Evolutionary conservation across 2,113 vertebrate genomes (phyloP).

Genomic region (Chroicocephalus ridibundus): DNA sequence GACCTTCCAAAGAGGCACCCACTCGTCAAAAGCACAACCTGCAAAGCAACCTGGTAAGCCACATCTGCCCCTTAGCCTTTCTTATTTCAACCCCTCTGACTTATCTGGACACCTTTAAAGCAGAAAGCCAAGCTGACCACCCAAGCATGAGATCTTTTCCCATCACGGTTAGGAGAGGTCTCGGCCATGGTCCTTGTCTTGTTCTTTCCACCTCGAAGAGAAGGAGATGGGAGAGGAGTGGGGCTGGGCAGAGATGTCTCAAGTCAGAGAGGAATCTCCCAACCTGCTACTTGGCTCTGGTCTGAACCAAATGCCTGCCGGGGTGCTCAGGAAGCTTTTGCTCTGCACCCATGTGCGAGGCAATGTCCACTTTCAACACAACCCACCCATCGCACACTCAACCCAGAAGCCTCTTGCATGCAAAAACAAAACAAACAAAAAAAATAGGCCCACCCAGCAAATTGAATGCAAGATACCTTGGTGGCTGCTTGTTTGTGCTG

Average conservation of each 20-base stretch:
- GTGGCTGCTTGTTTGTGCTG: background rate
- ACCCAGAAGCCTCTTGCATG: background rate
- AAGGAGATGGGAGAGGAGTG: background rate
- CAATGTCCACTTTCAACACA: background rate
- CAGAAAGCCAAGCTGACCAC: slow-evolving; percentile 32
- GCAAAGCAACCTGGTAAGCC: slow-evolving; percentile 24
- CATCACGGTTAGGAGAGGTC: background rate
- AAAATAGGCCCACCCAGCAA: background rate
- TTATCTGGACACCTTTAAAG: slow-evolving; percentile 1
- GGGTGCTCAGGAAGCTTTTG: accelerated
- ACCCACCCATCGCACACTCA: background rate
- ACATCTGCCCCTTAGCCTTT: background rate
- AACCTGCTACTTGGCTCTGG: background rate
- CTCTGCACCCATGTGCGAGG: background rate
- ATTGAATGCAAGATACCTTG: background rate
- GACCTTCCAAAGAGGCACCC: slow-evolving; percentile 35
- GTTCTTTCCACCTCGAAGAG: accelerated
- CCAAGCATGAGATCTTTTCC: background rate
- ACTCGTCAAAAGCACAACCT: background rate
- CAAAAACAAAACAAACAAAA: background rate
- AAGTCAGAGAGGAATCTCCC: background rate
- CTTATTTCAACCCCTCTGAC: background rate
- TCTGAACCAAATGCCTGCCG: background rate
- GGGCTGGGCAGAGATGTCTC: background rate
- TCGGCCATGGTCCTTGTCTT: background rate